Percentiles rank a stretch among this genome's conserved stretches.
These are phyloP conservation scores for Emys orbicularis DNA, from an alignment of 2,797 vertebrate species.

Conservation along the genomic window DNA sequence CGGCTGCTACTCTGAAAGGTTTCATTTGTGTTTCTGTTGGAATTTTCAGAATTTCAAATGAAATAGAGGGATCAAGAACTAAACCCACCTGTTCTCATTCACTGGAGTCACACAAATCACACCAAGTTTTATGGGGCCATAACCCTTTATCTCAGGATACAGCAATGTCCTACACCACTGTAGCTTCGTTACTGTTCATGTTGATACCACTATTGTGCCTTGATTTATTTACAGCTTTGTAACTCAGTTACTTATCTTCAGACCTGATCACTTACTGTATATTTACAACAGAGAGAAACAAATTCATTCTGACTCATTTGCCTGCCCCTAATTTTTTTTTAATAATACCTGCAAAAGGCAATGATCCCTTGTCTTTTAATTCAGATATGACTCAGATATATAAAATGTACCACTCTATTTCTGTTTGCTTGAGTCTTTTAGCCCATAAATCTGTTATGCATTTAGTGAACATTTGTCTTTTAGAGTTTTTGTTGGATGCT, in stretches of 20 bases:
- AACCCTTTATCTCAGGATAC: background rate
- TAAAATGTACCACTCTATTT: background rate
- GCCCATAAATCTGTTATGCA: background rate
- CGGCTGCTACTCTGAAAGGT: no score
- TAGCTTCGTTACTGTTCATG: background rate
- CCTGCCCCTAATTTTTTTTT: background rate
- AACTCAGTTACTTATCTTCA: background rate
- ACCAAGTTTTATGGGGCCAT: background rate
- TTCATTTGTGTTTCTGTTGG: background rate
- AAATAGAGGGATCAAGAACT: background rate
- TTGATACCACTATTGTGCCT: background rate
- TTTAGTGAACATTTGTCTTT: slow-evolving; percentile 10
- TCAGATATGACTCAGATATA: background rate
- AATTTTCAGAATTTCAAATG: background rate
- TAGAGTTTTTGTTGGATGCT: background rate
- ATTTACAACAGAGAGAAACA: background rate
- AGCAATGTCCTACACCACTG: background rate
- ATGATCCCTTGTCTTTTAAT: background rate
- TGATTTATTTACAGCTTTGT: background rate
- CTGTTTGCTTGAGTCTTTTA: background rate
- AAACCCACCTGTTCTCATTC: background rate
- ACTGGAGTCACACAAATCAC: background rate
- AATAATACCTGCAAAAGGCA: background rate
- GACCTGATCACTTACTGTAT: background rate
- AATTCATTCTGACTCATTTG: background rate